These are phyloP conservation scores for Melieria omissa DNA, from an alignment of 2,888 invertebrate species.

Conservation along the genomic window DNA sequence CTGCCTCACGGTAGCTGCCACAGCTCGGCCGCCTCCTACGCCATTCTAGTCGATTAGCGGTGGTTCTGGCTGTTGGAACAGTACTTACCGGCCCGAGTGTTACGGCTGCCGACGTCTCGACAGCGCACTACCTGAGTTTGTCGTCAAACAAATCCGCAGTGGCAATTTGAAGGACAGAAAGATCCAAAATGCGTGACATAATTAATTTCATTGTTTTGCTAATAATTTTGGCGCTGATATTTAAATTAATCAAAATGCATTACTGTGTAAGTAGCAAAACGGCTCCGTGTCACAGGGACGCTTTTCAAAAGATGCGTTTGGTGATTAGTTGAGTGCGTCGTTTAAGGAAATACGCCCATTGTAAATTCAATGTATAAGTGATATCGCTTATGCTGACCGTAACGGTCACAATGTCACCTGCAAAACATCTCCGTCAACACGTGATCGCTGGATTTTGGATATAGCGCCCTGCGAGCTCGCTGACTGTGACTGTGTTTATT, in stretches of 20 bases:
- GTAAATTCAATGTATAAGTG: too few species aligned
- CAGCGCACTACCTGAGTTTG: constrained; percentile 2
- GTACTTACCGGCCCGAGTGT: constrained; percentile 10
- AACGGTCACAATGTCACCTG: too few species aligned
- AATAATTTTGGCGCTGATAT: constrained; percentile 36
- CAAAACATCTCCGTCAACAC: too few species aligned
- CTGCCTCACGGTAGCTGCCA: background rate
- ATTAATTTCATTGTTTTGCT: constrained; percentile 36
- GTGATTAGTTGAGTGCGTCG: too few species aligned
- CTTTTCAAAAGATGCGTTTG: too few species aligned
- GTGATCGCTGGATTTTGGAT: too few species aligned
- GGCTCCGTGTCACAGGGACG: background rate
- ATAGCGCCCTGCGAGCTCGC: too few species aligned
- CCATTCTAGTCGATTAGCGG: constrained; percentile 11
- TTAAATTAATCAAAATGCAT: constrained; percentile 35
- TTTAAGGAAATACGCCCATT: too few species aligned
- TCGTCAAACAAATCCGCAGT: constrained; percentile 9
- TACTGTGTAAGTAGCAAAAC: constrained; percentile 39
- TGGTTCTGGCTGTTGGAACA: constrained; percentile 13
- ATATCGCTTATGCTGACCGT: too few species aligned
- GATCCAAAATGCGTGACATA: constrained; percentile 37
- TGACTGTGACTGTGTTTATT: too few species aligned
- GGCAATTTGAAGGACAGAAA: background rate
- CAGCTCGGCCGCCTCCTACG: background rate
- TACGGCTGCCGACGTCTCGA: constrained; percentile 6